A percentile compares a stretch with the other conserved stretches of the same genome.
phyloP scores from a whole-genome alignment of 1,140 invertebrate genomes.

The Antheraea mylitta region DNA sequence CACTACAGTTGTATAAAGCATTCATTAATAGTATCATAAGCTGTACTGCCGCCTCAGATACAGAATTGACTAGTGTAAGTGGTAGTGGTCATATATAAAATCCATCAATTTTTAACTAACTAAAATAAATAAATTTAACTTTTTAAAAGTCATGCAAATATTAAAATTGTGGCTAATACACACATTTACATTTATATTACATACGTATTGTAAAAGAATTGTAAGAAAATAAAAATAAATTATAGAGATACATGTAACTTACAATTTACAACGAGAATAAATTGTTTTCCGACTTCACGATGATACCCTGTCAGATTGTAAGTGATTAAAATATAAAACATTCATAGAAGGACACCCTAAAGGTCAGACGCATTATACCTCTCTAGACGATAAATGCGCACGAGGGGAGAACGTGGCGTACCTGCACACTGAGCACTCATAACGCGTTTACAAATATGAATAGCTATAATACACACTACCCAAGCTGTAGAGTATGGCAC shows the following conservation, averaged over 20 bases:
- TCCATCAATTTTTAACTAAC: no score
- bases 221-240: no score
- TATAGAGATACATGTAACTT: background rate
- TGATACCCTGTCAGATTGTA: background rate
- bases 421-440: constrained; percentile 32
- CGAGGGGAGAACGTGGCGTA: constrained; percentile 13
- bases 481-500: constrained; percentile 16
- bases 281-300: background rate
- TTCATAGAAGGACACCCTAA: constrained; percentile 3
- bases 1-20: no score
- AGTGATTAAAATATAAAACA: constrained; percentile 10
- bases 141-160: no score
- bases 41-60: no score
- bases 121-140: no score
- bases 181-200: no score
- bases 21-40: no score
- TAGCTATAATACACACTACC: constrained; percentile 5
- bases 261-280: background rate
- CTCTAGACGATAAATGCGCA: background rate
- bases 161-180: no score
- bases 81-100: no score
- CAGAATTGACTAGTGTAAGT: no score
- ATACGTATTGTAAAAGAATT: no score
- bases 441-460: constrained; percentile 21
- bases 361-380: constrained; percentile 1